These are phyloP conservation scores for Chymomyza procnemis DNA, from an alignment of 2,888 invertebrate species.

Conservation along the genomic window DNA sequence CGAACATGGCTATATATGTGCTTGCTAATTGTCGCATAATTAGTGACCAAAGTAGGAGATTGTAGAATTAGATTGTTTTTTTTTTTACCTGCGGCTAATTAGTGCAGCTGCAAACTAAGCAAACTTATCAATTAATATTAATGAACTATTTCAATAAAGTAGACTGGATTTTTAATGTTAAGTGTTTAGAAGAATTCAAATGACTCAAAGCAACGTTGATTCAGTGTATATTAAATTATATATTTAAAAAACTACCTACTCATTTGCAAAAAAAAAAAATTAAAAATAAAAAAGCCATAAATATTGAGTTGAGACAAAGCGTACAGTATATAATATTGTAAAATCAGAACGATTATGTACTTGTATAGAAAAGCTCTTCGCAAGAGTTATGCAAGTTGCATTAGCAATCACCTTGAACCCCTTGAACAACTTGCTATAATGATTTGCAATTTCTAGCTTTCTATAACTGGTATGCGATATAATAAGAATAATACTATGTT, in stretches of 20 bases:
- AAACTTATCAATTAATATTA: background rate
- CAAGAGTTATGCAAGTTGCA: background rate
- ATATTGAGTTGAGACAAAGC: background rate
- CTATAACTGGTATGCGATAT: background rate
- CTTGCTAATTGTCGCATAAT: background rate
- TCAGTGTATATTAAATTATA: background rate
- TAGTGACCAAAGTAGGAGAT: background rate
- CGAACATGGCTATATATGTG: too few species aligned
- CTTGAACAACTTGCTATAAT: background rate
- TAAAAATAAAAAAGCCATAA: background rate
- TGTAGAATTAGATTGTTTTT: background rate
- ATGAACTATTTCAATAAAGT: background rate
- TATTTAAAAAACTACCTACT: background rate
- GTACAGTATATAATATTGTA: too few species aligned
- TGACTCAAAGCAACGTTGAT: background rate
- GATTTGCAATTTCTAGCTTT: background rate
- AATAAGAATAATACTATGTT: background rate
- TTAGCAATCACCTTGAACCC: background rate
- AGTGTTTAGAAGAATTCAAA: background rate
- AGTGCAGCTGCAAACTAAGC: background rate
- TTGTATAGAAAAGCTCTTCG: background rate
- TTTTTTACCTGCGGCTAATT: background rate
- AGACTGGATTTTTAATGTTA: background rate
- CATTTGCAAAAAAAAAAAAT: background rate
- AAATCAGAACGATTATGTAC: too few species aligned